Base-by-base conservation (phyloP, 1,140 invertebrate genomes). In the Euura saliciscinereae region DNA sequence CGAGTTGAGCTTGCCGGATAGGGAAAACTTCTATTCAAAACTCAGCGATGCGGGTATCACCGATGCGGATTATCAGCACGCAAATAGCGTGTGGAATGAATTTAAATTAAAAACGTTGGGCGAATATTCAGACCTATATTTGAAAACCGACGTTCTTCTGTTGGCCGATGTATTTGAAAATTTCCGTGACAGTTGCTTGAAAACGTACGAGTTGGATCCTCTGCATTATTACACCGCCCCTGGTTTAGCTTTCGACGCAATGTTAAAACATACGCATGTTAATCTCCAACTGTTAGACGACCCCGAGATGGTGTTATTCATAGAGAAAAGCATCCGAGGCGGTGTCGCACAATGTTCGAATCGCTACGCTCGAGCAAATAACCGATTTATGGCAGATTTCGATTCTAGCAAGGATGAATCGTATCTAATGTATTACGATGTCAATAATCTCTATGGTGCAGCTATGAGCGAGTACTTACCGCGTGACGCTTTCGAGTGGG, bases 361-460 rank as follows among this genome's bases (percentile, higher is more conserved):
- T 28, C 28, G 28, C 28, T 28, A 28, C 28, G 80, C 80, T 10
- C 79, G 78, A 72, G 86, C 88, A 11, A 90, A 89, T 78, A 89
- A 89, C 79, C 73, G 76, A 69, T 87, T 84, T 78, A 78, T 88
- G 73, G 42, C 51, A 71, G n/a, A 70, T 66, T 70, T n/a, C 28
- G 28, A 28, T 28, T 28, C 28, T 28, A 28, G 28, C 28, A 28
- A 28, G 1, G 28, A 28, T 28, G 71, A 66, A 69, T 82, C 79
- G 13, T 87, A 79, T 79, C 66, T 89, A 43, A 74, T 79, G n/a
- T 89, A 90, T 79, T 80, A 85, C 43, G 89, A 90, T 85, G 83
- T 80, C 11, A 90, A 90, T 78, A 90, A 90, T 82, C 77, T 89
- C 68, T 91, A 91, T 84, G 89, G 88, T 11, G 84, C 77, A 71